A percentile compares a stretch with the other conserved stretches of the same genome.
phyloP scores from a whole-genome alignment of 2,797 vertebrate species.

The Anolis apletophallus region DNA sequence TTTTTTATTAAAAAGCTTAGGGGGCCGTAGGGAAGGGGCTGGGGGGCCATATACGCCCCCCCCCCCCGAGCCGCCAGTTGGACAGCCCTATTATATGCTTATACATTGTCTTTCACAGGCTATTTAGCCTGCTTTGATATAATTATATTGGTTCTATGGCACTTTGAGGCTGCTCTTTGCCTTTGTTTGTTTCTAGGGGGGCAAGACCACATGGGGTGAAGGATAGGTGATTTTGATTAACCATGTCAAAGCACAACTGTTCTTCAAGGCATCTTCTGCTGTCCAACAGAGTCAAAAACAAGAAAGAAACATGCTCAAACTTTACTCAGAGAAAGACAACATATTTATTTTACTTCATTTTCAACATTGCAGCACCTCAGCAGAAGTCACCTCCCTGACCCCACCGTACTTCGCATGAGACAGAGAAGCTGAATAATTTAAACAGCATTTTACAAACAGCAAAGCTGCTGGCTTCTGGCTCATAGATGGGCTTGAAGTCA shows the following conservation, averaged over 20 bases:
- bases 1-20: too few relatives aligned
- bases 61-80: too few relatives aligned
- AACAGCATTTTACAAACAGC: constrained; percentile 25
- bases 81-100: too few relatives aligned
- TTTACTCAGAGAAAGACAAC: not conserved
- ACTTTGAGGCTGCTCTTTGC: too few relatives aligned
- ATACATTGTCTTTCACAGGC: too few relatives aligned
- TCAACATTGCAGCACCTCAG: not conserved
- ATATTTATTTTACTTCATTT: constrained; percentile 3
- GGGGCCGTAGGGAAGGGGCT: too few relatives aligned
- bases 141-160: too few relatives aligned
- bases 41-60: too few relatives aligned
- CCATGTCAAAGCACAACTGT: constrained; percentile 41
- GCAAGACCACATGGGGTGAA: too few relatives aligned
- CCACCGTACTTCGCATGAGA: not conserved
- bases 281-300: constrained; percentile 13
- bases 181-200: too few relatives aligned
- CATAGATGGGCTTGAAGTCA: constrained; percentile 8
- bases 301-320: not conserved
- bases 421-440: not conserved
- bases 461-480: constrained; percentile 15
- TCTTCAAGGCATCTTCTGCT: not conserved
- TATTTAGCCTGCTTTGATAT: too few relatives aligned
- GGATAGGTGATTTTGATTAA: constrained; percentile 48
- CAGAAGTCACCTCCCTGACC: not conserved